Conservation (phyloP, 2,113 vertebrate genomes). For the Alosa alosa region DNA sequence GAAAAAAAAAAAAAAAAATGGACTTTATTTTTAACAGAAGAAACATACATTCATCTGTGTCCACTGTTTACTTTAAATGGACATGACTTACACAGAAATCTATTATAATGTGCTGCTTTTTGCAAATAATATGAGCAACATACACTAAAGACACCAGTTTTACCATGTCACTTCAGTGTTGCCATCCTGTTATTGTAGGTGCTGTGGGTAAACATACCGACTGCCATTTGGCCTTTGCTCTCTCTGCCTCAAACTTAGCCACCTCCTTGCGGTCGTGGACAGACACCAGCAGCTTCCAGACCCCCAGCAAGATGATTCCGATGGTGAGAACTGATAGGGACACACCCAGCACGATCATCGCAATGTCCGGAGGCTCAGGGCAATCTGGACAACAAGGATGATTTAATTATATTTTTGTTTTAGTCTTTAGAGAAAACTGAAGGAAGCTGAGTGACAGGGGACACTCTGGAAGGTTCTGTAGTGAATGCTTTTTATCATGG, state of each 20-base stretch:
- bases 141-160: not conserved
- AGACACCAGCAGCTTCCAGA: constrained; percentile 93
- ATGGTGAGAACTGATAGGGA: constrained; percentile 87
- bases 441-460: no score
- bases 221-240: constrained; percentile 92
- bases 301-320: constrained; percentile 83
- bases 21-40: not conserved
- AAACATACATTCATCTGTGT: not conserved
- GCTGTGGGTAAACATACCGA: constrained; percentile 70
- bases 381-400: constrained; percentile 74
- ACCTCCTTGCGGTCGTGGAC: constrained; percentile 95
- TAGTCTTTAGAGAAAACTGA: no score
- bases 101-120: not conserved
- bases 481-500: no score
- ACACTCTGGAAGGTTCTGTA: no score
- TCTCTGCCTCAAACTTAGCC: constrained; percentile 95
- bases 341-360: constrained; percentile 89
- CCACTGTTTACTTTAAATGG: not conserved
- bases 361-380: constrained; percentile 82
- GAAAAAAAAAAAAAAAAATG: not conserved
- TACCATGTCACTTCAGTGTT: not conserved
- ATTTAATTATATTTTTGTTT: not conserved
- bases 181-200: not conserved
- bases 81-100: not conserved
- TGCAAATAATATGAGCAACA: not conserved